These are phyloP conservation scores for Porites evermanni DNA, from an alignment of 92 coral and sea anemone genomes.

Conservation along the genomic window DNA sequence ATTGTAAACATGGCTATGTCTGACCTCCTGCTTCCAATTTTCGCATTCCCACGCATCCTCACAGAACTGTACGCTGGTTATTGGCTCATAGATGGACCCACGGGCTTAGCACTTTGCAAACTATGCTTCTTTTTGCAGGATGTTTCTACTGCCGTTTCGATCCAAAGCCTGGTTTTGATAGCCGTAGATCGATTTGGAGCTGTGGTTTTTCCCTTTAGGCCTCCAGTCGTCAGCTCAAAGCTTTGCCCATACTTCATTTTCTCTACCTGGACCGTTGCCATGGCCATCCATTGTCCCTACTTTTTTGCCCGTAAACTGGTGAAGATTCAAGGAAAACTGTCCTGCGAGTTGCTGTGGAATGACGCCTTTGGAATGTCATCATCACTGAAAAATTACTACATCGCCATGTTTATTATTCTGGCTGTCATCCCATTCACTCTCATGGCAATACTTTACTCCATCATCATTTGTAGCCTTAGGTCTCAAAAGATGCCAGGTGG, in stretches of 20 bases:
- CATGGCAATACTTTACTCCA: conserved; percentile 33
- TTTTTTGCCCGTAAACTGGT: conserved; percentile 15
- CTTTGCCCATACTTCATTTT: conserved; percentile 27
- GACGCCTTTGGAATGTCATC: conserved; percentile 41
- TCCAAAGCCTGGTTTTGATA: conserved; percentile 40
- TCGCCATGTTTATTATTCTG: conserved; percentile 31
- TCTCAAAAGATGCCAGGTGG: conserved; percentile 45
- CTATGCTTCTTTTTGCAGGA: conserved; percentile 37
- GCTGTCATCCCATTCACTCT: conserved; percentile 33
- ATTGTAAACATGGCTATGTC: conserved; percentile 57
- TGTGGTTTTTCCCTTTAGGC: conserved; percentile 48
- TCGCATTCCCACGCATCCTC: conserved; percentile 27
- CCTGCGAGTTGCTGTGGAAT: conserved; percentile 6
- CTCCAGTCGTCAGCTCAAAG: conserved; percentile 26
- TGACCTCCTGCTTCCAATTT: conserved; percentile 29
- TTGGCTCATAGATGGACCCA: conserved; percentile 39
- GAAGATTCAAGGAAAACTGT: not conserved
- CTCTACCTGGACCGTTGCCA: conserved; percentile 37
- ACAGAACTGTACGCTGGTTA: conserved; percentile 27
- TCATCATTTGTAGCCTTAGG: conserved; percentile 27
- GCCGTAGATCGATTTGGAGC: conserved; percentile 58
- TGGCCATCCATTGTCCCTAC: conserved; percentile 46
- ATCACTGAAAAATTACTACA: conserved; percentile 20
- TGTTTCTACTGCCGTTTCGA: conserved; percentile 52
- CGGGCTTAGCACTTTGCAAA: conserved; percentile 44